Evolutionary conservation across 2,888 invertebrate genomes (phyloP).

Genomic region (Busseola fusca): DNA sequence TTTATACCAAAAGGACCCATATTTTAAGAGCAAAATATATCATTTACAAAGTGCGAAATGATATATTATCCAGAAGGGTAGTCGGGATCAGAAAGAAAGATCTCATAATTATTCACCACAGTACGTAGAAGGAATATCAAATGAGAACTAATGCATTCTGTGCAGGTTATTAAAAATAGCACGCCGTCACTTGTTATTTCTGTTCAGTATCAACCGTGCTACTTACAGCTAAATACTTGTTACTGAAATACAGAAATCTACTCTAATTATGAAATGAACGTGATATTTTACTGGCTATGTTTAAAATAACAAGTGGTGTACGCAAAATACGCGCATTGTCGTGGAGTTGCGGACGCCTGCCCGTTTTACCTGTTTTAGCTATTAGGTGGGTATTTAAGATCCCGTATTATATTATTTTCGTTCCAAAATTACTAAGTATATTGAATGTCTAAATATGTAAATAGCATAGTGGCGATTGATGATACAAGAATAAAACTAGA

Average conservation of each 20-base stretch:
- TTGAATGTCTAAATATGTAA: background rate
- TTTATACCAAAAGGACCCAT: conserved; percentile 29
- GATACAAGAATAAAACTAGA: background rate
- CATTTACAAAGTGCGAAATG: conserved; percentile 33
- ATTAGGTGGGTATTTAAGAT: conserved; percentile 1
- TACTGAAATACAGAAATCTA: conserved; percentile 19
- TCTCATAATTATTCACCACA: conserved; percentile 39
- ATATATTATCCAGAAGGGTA: conserved; percentile 18
- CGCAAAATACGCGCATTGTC: too few species aligned
- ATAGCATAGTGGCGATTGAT: background rate
- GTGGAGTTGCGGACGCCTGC: too few species aligned
- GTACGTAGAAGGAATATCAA: conserved; percentile 36
- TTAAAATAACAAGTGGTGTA: conserved; percentile 1
- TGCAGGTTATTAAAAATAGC: conserved; percentile 49
- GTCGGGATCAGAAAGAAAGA: conserved; percentile 6
- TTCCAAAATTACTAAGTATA: conserved; percentile 4
- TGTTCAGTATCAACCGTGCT: conserved; percentile 37
- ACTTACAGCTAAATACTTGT: conserved; percentile 30
- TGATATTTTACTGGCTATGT: conserved; percentile 27
- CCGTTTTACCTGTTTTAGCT: too few species aligned
- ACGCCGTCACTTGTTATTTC: conserved; percentile 47
- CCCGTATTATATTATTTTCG: background rate
- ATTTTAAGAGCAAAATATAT: conserved; percentile 37
- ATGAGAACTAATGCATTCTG: conserved; percentile 42
- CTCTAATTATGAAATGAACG: conserved; percentile 31